phyloP scores from a whole-genome alignment of 2,113 vertebrate genomes.

The Syngnathoides biaculeatus region DNA sequence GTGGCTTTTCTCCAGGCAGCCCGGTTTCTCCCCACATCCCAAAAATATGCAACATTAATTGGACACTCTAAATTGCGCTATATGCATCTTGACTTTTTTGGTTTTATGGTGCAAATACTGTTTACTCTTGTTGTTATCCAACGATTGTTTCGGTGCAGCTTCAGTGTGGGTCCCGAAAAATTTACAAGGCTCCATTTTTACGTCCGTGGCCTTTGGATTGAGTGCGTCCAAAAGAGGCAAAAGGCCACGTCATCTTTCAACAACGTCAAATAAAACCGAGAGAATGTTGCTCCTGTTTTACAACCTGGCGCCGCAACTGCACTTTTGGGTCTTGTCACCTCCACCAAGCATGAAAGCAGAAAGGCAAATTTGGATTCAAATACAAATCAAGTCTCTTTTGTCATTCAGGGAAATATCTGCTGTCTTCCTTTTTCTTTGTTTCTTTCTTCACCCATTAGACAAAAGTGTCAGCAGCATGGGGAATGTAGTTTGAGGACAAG shows the following conservation, averaged over 20 bases:
- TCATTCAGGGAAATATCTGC: slow-evolving; percentile 17
- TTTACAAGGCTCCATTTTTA: slow-evolving; percentile 18
- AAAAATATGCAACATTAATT: too few species aligned
- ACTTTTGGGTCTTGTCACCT: not conserved
- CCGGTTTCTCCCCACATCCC: too few species aligned
- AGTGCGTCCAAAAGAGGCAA: slow-evolving; percentile 24
- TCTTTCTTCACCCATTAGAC: not conserved
- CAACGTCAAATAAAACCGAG: slow-evolving; percentile 31
- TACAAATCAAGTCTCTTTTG: not conserved
- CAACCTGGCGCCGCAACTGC: not conserved
- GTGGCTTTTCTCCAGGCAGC: too few species aligned
- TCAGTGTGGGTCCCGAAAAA: not conserved
- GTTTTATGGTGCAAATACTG: not conserved
- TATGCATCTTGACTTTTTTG: not conserved
- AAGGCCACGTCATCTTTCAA: slow-evolving; percentile 32
- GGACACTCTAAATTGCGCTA: too few species aligned
- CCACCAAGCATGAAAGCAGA: not conserved
- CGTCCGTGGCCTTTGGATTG: slow-evolving; percentile 35
- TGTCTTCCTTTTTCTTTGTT: slow-evolving; percentile 2
- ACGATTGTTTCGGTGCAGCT: not conserved
- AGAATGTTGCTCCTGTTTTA: not conserved
- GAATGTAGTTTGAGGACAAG: slow-evolving; percentile 41
- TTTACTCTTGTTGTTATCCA: not conserved
- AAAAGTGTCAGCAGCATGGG: slow-evolving; percentile 30
- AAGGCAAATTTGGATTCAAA: not conserved